These are phyloP conservation scores for Arothron firmamentum DNA, from an alignment of 2,113 vertebrate species.

Conservation along the genomic window DNA sequence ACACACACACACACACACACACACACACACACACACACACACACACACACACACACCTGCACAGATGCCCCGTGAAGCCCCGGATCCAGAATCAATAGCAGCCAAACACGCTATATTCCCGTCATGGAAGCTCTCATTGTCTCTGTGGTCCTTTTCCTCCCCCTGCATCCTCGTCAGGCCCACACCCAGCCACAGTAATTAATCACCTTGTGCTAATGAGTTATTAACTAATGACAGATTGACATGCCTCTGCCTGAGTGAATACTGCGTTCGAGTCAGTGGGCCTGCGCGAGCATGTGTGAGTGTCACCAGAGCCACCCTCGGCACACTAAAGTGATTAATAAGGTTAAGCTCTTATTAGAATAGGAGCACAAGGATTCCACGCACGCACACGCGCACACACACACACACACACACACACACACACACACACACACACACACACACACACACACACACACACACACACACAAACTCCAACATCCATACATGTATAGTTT, in stretches of 20 bases:
- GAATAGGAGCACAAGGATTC: slow-evolving; percentile 37
- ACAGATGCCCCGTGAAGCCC: background rate
- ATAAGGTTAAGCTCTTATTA: slow-evolving; percentile 74
- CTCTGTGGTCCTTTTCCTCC: slow-evolving; percentile 23
- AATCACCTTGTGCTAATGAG: slow-evolving; percentile 80
- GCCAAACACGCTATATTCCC: slow-evolving; percentile 26
- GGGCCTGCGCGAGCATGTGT: slow-evolving; percentile 39
- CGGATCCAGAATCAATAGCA: slow-evolving; percentile 44
- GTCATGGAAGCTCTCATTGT: slow-evolving; percentile 25
- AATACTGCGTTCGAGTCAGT: slow-evolving; percentile 24
- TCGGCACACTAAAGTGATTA: slow-evolving; percentile 68
- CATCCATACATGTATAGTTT: too few species aligned
- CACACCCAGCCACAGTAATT: slow-evolving; percentile 73
- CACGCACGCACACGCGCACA: background rate
- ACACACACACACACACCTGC: background rate
- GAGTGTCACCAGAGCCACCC: slow-evolving; percentile 54
- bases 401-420: slow-evolving; percentile 4
- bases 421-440: background rate
- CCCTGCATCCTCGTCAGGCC: slow-evolving; percentile 48
- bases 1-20: background rate
- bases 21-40: background rate
- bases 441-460: slow-evolving; percentile 3
- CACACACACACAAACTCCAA: background rate
- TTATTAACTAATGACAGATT: slow-evolving; percentile 80
- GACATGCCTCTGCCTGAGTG: slow-evolving; percentile 63